Percentiles rank a stretch among this genome's conserved stretches.
phyloP scores from a whole-genome alignment of 2,113 vertebrate species.

The Percopsis transmontana region DNA sequence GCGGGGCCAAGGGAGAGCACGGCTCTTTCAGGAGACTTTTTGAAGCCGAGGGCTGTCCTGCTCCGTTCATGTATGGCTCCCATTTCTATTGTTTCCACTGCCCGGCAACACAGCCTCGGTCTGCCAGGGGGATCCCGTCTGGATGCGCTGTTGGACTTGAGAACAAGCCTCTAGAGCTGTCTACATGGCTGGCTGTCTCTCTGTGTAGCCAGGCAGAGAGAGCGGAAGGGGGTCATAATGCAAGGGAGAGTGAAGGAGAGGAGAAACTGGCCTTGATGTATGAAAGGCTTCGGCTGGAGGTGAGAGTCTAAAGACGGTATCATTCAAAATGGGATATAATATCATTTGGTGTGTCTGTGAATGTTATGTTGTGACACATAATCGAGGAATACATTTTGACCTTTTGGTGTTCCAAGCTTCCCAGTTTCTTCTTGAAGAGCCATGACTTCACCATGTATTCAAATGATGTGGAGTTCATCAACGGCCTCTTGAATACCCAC shows the following conservation, averaged over 20 bases:
- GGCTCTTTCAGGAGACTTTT: constrained; percentile 82
- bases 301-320: constrained; percentile 51
- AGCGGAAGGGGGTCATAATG: background rate
- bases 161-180: background rate
- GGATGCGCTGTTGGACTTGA: constrained; percentile 45
- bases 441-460: constrained; percentile 87
- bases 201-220: constrained; percentile 40
- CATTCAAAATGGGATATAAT: background rate
- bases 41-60: constrained; percentile 76
- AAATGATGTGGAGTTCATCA: constrained; percentile 85
- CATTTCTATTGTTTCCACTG: constrained; percentile 76
- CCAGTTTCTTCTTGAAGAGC: constrained; percentile 79
- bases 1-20: constrained; percentile 56
- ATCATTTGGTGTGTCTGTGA: too few relatives aligned
- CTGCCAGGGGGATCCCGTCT: constrained; percentile 34
- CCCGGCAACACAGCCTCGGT: constrained; percentile 35
- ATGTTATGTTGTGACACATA: background rate
- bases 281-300: constrained; percentile 82
- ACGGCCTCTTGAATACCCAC: constrained; percentile 78
- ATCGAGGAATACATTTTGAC: background rate
- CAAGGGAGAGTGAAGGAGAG: constrained; percentile 69
- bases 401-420: constrained; percentile 82
- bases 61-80: constrained; percentile 69
- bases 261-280: constrained; percentile 83
- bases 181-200: constrained; percentile 7